Conservation (phyloP, 1,140 invertebrate species). For the Drosophila repletoides region DNA sequence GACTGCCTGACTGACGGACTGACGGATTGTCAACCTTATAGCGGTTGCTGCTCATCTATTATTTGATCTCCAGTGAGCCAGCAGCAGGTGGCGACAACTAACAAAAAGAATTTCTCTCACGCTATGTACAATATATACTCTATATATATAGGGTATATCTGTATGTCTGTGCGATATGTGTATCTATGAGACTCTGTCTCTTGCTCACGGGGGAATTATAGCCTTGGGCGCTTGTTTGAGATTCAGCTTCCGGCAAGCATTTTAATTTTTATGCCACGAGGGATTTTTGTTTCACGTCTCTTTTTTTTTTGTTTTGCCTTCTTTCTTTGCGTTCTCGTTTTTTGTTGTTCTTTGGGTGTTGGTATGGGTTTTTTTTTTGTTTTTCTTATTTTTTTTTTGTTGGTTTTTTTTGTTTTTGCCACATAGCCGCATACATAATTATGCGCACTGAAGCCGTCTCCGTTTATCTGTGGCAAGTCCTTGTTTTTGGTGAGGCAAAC, state of each 20-base stretch:
- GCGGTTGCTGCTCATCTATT: constrained; percentile 29
- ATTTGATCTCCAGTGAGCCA: constrained; percentile 30
- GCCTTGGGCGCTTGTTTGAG: constrained; percentile 76
- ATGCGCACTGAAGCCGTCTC: constrained; percentile 58
- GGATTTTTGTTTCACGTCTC: constrained; percentile 45
- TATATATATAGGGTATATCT: neutral
- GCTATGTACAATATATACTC: neutral
- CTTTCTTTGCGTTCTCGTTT: neutral
- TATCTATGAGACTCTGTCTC: constrained; percentile 1
- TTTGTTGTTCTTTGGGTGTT: constrained; percentile 29
- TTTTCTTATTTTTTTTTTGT: constrained; percentile 10
- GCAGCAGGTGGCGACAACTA: constrained; percentile 69
- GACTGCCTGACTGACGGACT: constrained; percentile 1
- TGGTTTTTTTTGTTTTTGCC: constrained; percentile 23
- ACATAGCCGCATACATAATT: constrained; percentile 68
- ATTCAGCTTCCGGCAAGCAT: constrained; percentile 79
- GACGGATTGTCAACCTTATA: neutral
- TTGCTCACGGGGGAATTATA: constrained; percentile 48
- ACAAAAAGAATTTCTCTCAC: constrained; percentile 65
- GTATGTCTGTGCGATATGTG: constrained; percentile 4
- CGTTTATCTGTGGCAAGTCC: constrained; percentile 47
- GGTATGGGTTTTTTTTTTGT: constrained; percentile 34
- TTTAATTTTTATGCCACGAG: constrained; percentile 77
- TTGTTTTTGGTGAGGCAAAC: constrained; percentile 23
- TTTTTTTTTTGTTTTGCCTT: constrained; percentile 7